Evolutionary conservation across 2,113 vertebrate genomes (phyloP).

Genomic region (Rhinoderma darwinii): DNA sequence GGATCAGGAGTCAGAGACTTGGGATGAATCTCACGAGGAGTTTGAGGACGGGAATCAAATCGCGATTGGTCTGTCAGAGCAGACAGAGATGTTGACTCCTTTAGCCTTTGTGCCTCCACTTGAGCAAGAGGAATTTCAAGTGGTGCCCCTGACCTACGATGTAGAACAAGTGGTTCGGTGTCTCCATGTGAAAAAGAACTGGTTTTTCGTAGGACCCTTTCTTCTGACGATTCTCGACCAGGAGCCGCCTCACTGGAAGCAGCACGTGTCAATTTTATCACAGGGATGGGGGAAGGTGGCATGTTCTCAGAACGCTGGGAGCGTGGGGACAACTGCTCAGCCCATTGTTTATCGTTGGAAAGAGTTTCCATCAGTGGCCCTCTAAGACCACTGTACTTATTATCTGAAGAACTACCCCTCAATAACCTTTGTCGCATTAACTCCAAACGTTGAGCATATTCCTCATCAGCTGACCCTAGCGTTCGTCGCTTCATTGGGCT

Average conservation of each 20-base stretch:
- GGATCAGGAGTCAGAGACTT: constrained; percentile 65
- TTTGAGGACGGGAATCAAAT: constrained; percentile 76
- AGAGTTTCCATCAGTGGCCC: constrained; percentile 93
- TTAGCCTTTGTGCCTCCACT: constrained; percentile 80
- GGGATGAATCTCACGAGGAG: constrained; percentile 65
- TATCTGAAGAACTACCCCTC: constrained; percentile 82
- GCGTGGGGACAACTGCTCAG: constrained; percentile 69
- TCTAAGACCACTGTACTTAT: constrained; percentile 92
- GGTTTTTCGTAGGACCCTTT: constrained; percentile 86
- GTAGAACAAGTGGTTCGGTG: constrained; percentile 83
- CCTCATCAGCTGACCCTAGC: constrained; percentile 81
- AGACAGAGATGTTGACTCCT: constrained; percentile 93
- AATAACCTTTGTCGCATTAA: constrained; percentile 90
- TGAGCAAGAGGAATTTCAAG: constrained; percentile 90
- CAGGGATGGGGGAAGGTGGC: constrained; percentile 60
- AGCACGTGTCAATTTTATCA: constrained; percentile 77
- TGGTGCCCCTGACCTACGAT: constrained; percentile 88
- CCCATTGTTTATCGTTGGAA: constrained; percentile 80
- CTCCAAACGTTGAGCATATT: constrained; percentile 89
- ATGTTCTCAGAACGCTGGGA: constrained; percentile 70
- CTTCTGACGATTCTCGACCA: constrained; percentile 75
- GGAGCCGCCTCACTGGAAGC: constrained; percentile 85
- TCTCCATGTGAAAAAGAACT: constrained; percentile 96
- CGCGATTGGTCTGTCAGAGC: constrained; percentile 79
- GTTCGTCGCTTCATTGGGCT: constrained; percentile 82